Percentiles rank a stretch among this genome's conserved stretches.
These are phyloP conservation scores for Cebidichthys violaceus DNA, from an alignment of 2,113 vertebrate genomes.

Conservation along the genomic window DNA sequence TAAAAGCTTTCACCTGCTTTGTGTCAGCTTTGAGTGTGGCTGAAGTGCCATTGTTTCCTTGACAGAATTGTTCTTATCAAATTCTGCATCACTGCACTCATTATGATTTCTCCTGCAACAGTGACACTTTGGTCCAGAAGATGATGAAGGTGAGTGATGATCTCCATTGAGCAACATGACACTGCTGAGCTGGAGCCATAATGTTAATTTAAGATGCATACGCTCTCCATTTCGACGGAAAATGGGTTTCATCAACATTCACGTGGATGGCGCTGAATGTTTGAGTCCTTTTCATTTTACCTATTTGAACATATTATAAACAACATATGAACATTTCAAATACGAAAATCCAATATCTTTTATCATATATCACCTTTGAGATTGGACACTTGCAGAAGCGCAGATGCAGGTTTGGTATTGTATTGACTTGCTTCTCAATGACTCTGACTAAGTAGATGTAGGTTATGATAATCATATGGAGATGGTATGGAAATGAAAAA, in stretches of 20 bases:
- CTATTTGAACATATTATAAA: not conserved
- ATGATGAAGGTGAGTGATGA: constrained; percentile 24
- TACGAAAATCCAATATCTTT: not conserved
- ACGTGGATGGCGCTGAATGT: not conserved
- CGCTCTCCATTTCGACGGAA: not conserved
- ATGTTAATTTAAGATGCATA: constrained; percentile 11
- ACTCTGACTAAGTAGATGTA: constrained; percentile 23
- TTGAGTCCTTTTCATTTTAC: not conserved
- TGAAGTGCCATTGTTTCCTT: constrained; percentile 2
- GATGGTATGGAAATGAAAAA: constrained; percentile 66
- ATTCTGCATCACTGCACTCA: not conserved
- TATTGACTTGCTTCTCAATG: not conserved
- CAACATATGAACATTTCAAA: constrained; percentile 10
- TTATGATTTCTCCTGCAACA: not conserved
- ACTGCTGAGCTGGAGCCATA: constrained; percentile 8
- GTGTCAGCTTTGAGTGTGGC: not conserved
- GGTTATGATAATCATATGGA: constrained; percentile 63
- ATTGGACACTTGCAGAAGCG: not conserved
- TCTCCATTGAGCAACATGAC: constrained; percentile 15
- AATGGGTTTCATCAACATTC: constrained; percentile 20
- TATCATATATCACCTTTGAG: not conserved
- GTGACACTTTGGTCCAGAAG: not conserved
- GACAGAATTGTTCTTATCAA: not conserved
- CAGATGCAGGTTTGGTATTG: not conserved
- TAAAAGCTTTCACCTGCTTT: constrained; percentile 3